phyloP scores from a whole-genome alignment of 2,888 invertebrate species.

The Parochlus steinenii region DNA sequence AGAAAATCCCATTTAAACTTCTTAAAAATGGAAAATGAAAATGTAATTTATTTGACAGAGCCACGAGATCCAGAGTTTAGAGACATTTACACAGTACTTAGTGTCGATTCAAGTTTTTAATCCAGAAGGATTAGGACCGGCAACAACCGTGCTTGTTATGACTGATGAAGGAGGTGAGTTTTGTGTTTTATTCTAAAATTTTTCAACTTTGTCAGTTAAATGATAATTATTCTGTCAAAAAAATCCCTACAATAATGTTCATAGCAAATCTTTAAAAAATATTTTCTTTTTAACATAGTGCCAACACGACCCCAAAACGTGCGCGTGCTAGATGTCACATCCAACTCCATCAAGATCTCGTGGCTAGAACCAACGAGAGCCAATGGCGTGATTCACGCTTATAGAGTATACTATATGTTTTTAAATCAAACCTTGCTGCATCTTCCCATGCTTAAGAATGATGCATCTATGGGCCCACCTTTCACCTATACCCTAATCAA shows the following conservation, averaged over 20 bases:
- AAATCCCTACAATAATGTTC: background rate
- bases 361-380: constrained; percentile 63
- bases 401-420: constrained; percentile 51
- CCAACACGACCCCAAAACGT: constrained; percentile 68
- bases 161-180: constrained; percentile 65
- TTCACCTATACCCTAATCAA: constrained; percentile 35
- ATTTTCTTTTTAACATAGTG: constrained; percentile 34
- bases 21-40: no score
- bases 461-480: constrained; percentile 23
- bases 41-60: constrained; percentile 27
- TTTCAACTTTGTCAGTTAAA: background rate
- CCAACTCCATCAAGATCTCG: constrained; percentile 58
- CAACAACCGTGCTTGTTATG: constrained; percentile 50
- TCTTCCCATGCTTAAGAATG: constrained; percentile 13
- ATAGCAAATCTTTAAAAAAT: no score
- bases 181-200: no score
- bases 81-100: constrained; percentile 58
- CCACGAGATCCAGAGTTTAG: constrained; percentile 40
- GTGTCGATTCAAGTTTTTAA: constrained; percentile 61
- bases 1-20: no score
- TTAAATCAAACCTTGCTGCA: constrained; percentile 38
- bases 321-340: constrained; percentile 56
- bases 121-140: constrained; percentile 48
- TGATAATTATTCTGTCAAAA: background rate
- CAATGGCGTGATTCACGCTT: constrained; percentile 53